These are phyloP conservation scores for Drosophila nigrodunni DNA, from an alignment of 1,140 invertebrate genomes.

Conservation along the genomic window DNA sequence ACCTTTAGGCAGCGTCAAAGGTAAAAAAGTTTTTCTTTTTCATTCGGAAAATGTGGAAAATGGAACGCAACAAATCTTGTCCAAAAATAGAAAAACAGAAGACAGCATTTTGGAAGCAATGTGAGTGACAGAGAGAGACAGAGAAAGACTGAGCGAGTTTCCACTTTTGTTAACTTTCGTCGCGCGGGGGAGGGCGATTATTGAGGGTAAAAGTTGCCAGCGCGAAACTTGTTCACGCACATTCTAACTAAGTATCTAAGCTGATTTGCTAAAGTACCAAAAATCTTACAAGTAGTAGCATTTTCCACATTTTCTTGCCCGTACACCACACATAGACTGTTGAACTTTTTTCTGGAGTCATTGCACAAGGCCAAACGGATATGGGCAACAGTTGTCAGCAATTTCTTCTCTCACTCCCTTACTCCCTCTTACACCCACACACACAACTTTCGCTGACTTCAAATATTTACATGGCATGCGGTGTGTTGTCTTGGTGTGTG, in stretches of 20 bases:
- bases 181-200: constrained; percentile 13
- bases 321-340: constrained; percentile 1
- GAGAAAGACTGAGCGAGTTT: constrained; percentile 20
- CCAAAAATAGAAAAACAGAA: constrained; percentile 71
- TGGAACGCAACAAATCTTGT: constrained; percentile 79
- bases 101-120: constrained; percentile 51
- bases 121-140: constrained; percentile 32
- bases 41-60: constrained; percentile 53
- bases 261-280: constrained; percentile 29
- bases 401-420: not conserved
- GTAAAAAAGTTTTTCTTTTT: constrained; percentile 70
- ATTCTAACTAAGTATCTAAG: constrained; percentile 50
- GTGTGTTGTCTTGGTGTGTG: constrained; percentile 7
- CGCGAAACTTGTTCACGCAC: constrained; percentile 34
- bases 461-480: constrained; percentile 77
- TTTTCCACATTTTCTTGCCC: constrained; percentile 2
- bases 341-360: constrained; percentile 40
- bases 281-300: constrained; percentile 2
- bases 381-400: constrained; percentile 75
- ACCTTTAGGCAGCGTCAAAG: constrained; percentile 76
- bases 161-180: constrained; percentile 58
- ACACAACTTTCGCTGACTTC: constrained; percentile 35
- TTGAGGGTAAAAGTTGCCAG: constrained; percentile 36
- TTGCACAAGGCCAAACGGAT: constrained; percentile 71
- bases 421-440: too few relatives aligned